Percentiles rank a stretch among this genome's conserved stretches.
Conservation (phyloP, 2,797 vertebrate genomes). For the Hydrolagus colliei region DNA sequence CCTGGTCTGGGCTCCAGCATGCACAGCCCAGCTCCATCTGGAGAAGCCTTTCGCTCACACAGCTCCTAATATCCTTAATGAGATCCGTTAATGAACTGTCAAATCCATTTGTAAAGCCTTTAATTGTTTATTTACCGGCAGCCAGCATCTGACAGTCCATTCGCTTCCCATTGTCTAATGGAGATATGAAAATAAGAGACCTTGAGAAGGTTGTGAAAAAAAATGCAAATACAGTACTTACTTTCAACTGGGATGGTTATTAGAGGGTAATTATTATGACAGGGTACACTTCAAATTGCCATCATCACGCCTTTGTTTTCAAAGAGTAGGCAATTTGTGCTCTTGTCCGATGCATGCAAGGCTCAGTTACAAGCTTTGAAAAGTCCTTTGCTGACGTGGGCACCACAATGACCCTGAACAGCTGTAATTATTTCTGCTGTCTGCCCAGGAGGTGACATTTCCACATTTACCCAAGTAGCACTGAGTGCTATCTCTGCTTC, state of each 20-base stretch:
- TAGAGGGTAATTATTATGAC: neutral
- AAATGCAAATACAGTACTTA: neutral
- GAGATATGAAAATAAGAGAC: conserved; percentile 1
- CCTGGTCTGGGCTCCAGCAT: neutral
- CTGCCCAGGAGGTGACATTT: neutral
- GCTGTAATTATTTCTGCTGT: neutral
- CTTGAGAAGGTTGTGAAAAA: neutral
- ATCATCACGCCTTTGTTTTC: neutral
- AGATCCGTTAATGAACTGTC: neutral
- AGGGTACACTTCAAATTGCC: neutral
- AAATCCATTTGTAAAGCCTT: neutral
- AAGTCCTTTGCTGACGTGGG: neutral
- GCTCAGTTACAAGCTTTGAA: neutral
- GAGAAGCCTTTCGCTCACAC: neutral
- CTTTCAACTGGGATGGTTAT: neutral
- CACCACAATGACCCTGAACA: neutral
- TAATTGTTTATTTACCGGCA: conserved; percentile 8
- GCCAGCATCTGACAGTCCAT: neutral
- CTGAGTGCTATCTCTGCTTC: neutral
- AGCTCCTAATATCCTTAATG: neutral
- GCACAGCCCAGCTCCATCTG: neutral
- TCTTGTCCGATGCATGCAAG: neutral
- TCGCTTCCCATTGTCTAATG: neutral
- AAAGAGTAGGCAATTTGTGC: neutral
- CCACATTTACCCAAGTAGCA: neutral